Evolutionary conservation across 2,113 vertebrate species (phyloP).

Genomic region (Pheucticus melanocephalus): DNA sequence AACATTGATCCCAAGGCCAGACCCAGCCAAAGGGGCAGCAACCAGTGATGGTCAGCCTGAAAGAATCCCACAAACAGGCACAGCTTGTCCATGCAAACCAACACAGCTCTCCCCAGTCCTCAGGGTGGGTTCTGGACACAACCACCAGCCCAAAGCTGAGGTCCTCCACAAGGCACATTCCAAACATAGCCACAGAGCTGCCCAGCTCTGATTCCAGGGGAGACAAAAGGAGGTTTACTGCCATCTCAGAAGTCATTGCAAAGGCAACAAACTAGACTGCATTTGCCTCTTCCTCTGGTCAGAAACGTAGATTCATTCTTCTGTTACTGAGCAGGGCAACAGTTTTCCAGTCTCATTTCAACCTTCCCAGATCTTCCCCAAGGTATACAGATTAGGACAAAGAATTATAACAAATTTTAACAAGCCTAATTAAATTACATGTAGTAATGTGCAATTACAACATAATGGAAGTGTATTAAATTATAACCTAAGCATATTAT

Average conservation of each 20-base stretch:
- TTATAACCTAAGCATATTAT: background rate
- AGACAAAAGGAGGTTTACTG: background rate
- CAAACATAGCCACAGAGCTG: background rate
- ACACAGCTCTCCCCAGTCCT: background rate
- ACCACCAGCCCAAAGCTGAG: background rate
- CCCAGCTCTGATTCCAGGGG: background rate
- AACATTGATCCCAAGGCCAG: background rate
- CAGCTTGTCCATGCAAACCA: background rate
- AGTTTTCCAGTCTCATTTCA: background rate
- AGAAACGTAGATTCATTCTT: background rate
- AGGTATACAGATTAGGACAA: background rate
- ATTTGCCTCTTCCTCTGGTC: background rate
- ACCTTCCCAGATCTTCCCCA: background rate
- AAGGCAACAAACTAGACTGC: too few relatives aligned
- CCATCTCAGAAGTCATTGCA: background rate
- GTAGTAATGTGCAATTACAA: background rate
- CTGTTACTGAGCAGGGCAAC: background rate
- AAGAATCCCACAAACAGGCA: background rate
- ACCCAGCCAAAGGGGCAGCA: background rate
- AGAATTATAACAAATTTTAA: background rate
- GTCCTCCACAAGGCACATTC: background rate
- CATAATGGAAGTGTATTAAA: background rate
- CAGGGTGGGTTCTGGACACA: background rate
- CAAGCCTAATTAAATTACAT: background rate
- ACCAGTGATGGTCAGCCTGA: fast-evolving